Conservation (phyloP, 2,797 vertebrate genomes). For the Lacerta viridis region DNA sequence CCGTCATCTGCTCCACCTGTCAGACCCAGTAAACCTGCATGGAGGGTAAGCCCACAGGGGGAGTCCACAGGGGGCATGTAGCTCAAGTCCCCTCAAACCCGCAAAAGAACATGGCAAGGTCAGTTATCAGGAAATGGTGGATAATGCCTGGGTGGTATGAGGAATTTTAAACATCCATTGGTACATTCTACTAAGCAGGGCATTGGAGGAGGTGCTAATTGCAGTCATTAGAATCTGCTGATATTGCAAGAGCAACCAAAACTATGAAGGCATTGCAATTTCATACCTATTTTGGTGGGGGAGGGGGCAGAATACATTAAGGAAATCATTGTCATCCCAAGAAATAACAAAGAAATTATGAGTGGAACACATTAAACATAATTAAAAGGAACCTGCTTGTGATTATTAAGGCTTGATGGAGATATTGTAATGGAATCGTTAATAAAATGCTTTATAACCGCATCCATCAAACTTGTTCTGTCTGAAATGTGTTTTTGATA, state of each 20-base stretch:
- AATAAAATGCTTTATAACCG: constrained; percentile 48
- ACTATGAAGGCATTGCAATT: neutral
- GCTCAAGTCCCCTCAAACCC: no score
- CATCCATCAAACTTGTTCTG: constrained; percentile 59
- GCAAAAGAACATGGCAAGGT: neutral
- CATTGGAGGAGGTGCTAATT: neutral
- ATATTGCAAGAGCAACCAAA: neutral
- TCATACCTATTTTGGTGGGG: neutral
- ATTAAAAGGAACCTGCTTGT: constrained; percentile 51
- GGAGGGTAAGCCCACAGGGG: no score
- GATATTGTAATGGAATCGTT: constrained; percentile 42
- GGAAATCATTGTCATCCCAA: neutral
- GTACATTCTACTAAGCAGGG: neutral
- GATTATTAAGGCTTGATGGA: constrained; percentile 31
- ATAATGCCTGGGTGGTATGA: neutral
- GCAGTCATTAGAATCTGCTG: neutral
- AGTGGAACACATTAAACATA: constrained; percentile 14
- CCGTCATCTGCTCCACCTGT: no score
- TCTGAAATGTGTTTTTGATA: constrained; percentile 65
- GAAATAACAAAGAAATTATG: constrained; percentile 32
- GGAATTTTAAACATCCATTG: neutral
- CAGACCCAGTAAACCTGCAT: no score
- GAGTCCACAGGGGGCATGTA: no score
- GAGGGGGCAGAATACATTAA: neutral
- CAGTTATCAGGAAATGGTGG: neutral